These are phyloP conservation scores for Lucilia cuprina DNA, from an alignment of 1,140 invertebrate species.

Conservation along the genomic window DNA sequence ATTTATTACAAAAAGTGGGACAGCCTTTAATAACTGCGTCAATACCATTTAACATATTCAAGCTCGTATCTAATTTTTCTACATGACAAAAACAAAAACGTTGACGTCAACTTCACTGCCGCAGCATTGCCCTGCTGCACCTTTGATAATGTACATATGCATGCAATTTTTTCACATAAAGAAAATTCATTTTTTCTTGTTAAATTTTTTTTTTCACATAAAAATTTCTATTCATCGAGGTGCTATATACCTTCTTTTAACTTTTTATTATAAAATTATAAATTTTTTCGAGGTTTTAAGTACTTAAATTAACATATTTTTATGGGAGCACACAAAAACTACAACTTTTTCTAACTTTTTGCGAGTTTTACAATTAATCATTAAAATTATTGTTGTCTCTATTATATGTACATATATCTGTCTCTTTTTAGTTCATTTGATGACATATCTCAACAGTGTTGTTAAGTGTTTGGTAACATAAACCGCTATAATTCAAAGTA, in stretches of 20 bases:
- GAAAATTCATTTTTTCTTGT: neutral
- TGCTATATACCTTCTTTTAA: neutral
- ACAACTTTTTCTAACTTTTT: neutral
- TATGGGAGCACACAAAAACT: neutral
- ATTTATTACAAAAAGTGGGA: too few species aligned
- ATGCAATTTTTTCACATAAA: constrained; percentile 6
- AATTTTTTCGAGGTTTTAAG: neutral
- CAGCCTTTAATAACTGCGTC: neutral
- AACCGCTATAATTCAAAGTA: too few species aligned
- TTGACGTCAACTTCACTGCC: too few species aligned
- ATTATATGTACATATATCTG: neutral
- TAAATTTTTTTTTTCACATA: neutral
- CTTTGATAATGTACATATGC: neutral
- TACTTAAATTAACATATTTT: constrained; percentile 14
- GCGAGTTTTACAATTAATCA: constrained; percentile 14
- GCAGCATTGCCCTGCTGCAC: neutral
- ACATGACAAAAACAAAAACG: too few species aligned
- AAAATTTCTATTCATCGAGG: neutral
- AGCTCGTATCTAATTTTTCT: too few species aligned
- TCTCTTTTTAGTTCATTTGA: neutral
- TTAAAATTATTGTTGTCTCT: neutral
- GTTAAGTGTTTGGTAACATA: too few species aligned
- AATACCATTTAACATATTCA: too few species aligned
- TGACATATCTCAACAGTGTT: neutral
- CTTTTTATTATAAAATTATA: constrained; percentile 9